Base-by-base conservation (phyloP, 2,888 invertebrate species). In the Eudasyphora cyanicolor region DNA sequence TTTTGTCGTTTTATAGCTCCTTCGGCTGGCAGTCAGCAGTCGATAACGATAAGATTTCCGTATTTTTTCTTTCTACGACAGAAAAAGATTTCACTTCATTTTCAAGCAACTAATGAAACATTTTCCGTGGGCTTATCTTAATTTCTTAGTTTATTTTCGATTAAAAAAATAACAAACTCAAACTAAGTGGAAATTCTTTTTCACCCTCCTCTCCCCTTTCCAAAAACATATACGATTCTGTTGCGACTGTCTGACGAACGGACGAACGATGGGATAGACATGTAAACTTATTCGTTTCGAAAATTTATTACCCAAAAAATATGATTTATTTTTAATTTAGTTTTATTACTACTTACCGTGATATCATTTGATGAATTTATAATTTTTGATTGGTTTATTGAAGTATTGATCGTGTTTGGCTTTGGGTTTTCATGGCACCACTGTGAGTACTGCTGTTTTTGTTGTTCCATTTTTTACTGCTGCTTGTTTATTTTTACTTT, bases 321-420 rank as follows among this genome's bases (percentile, higher is more conserved):
- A 86, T 81, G 79, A 85, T 82, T 81, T 85, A 82, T 74, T 81
- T 84, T 81, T 82, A 85, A 85, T 85, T 85, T 74, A 27, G 71
- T 79, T 79, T 70, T 76, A 82, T 67, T 73, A 38, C 64, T 57
- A 60, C 54, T 79, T 57, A 74, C 49, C 32, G 76, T 74, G 76
- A 76, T 82, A 82, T 74, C 76, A 74, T 32, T 82, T 79, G 82
- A 79, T 82, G 76, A 76, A 82, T 82, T 82, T 82, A 82, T 82
- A 82, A 79, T 79, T 73, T 76, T 17, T 62, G 76, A 76, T 82
- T 76, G 32, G 17, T 69, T 82, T 51, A 69, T 69, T 69, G 76
- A 62, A 49, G 57, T 57, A 71, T 76, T 78, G 75, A 38, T 67
- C 19, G 38, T 57, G 62, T 78, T 42, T 67, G 21, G 24, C 6